phyloP scores from a whole-genome alignment of 2,888 invertebrate species.

The Drosophila atripex region DNA sequence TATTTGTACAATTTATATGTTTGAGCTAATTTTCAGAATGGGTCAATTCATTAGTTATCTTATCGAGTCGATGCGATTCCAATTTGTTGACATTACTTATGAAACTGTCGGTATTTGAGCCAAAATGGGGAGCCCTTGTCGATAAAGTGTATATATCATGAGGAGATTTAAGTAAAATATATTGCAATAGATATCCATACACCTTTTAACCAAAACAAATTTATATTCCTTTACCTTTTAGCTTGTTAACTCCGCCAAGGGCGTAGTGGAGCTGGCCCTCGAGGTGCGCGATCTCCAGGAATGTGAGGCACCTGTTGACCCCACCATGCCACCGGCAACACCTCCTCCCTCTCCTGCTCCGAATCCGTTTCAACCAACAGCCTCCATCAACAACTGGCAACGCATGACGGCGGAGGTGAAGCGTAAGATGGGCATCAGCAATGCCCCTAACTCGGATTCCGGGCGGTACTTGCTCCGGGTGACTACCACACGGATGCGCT shows the following conservation, averaged over 20 bases:
- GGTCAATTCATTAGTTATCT: conserved; percentile 33
- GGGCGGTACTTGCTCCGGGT: conserved; percentile 73
- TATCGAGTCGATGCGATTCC: conserved; percentile 34
- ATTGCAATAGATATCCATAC: not conserved
- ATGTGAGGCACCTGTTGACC: conserved; percentile 17
- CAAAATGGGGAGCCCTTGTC: conserved; percentile 11
- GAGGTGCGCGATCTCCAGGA: conserved; percentile 79
- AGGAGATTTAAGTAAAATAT: not conserved
- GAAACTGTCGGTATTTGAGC: conserved; percentile 19
- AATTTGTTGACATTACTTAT: conserved; percentile 30
- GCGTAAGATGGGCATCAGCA: conserved; percentile 80
- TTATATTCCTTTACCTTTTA: conserved; percentile 43
- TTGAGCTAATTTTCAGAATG: conserved; percentile 21
- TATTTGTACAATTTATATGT: conserved; percentile 5
- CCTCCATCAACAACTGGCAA: conserved; percentile 67
- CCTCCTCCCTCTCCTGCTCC: conserved; percentile 6
- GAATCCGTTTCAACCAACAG: conserved; percentile 1
- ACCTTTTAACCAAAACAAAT: not conserved
- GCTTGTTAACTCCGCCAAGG: conserved; percentile 80
- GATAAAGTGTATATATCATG: conserved; percentile 5
- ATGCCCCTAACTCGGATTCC: conserved; percentile 47
- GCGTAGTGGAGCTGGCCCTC: conserved; percentile 82
- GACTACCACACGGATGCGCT: conserved; percentile 82
- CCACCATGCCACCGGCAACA: conserved; percentile 1
- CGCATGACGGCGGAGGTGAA: conserved; percentile 81